These are phyloP conservation scores for Characodon lateralis DNA, from an alignment of 2,797 vertebrate genomes.

Conservation along the genomic window DNA sequence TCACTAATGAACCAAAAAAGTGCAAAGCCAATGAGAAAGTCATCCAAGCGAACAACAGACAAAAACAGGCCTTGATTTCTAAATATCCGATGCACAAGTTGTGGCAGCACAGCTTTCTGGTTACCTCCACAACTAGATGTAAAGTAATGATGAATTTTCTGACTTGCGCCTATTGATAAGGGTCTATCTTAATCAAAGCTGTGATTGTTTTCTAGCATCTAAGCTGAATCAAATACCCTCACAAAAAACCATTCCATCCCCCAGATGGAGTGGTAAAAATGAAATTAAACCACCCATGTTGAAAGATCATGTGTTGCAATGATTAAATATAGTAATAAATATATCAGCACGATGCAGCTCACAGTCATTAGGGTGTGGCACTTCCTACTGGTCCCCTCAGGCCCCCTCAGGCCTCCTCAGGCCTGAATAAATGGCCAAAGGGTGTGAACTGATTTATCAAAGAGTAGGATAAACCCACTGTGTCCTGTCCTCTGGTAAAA, in stretches of 20 bases:
- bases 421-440: not conserved
- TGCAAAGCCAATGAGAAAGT: too few relatives aligned
- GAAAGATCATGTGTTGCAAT: not conserved
- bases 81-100: not conserved
- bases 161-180: not conserved
- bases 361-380: not conserved
- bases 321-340: not conserved
- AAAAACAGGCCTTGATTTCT: not conserved
- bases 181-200: not conserved
- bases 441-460: not conserved
- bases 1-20: too few relatives aligned
- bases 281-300: not conserved
- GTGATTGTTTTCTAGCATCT: not conserved
- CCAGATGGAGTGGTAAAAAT: not conserved
- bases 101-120: not conserved
- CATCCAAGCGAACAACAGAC: not conserved
- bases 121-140: not conserved
- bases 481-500: not conserved
- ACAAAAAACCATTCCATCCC: not conserved
- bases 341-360: not conserved
- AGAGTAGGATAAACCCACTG: not conserved
- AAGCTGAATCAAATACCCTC: not conserved
- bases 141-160: not conserved
- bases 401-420: not conserved
- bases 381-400: not conserved